phyloP scores from a whole-genome alignment of 2,888 invertebrate species.

The Xanthia icteritia region DNA sequence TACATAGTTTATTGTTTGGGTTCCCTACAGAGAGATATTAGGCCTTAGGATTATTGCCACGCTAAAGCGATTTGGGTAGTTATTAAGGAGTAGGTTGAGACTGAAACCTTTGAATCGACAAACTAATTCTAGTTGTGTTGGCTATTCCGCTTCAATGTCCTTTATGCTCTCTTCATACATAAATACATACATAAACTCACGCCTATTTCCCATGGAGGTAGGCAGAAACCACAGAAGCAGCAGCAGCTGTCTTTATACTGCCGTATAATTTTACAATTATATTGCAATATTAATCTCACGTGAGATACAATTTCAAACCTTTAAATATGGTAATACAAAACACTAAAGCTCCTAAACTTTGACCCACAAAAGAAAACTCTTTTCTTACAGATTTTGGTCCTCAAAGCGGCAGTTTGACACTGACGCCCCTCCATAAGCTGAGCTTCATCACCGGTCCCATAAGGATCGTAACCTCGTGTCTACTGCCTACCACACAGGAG shows the following conservation, averaged over 20 bases:
- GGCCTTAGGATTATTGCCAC: too few relatives aligned
- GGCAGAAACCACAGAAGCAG: neutral
- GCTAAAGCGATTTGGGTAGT: neutral
- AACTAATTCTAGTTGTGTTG: neutral
- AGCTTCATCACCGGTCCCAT: constrained; percentile 62
- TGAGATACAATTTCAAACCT: neutral
- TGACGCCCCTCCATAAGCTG: constrained; percentile 56
- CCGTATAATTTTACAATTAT: neutral
- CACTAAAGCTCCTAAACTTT: constrained; percentile 31
- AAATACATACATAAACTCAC: neutral
- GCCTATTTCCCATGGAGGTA: neutral
- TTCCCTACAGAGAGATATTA: too few relatives aligned
- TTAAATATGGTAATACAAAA: constrained; percentile 8
- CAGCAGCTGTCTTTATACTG: neutral
- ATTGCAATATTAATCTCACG: neutral
- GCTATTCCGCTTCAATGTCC: neutral
- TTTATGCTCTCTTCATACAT: neutral
- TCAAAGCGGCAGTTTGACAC: constrained; percentile 58
- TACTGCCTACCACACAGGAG: constrained; percentile 37
- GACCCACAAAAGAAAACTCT: constrained; percentile 39
- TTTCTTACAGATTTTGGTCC: constrained; percentile 58
- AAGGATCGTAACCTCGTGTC: constrained; percentile 59
- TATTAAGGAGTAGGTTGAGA: neutral
- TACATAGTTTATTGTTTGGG: too few relatives aligned
- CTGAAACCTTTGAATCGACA: neutral